Evolutionary conservation across 2,888 invertebrate genomes (phyloP), one percentile per base, ranked within the genome.

Genomic region (Ennomos erosarius): DNA sequence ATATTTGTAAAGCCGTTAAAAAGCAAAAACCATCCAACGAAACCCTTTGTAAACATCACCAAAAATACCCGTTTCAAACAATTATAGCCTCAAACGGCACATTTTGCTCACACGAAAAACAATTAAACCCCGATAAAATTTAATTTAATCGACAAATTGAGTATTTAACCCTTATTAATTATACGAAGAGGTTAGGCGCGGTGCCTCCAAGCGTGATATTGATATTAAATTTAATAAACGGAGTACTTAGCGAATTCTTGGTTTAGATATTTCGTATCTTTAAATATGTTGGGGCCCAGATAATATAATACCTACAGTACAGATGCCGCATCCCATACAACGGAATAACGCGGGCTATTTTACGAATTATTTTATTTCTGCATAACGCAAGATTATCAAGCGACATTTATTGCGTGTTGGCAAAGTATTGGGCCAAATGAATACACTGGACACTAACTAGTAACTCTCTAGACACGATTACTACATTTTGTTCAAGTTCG

Each of bases 201-300:
- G 74, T 67, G 69, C 73, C 69, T 61, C 69, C 73, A 73, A 68
- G 79, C 89, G 81, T 82, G 88, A 77, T 88, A 90, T 90, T 88
- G 82, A 83, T 87, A 84, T 88, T 74, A 80, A 90, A 90, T 90
- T 90, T 80, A 85, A 88, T 88, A 77, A 76, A 71, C 70, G 58
- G 43, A 67, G 66, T 64, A 59, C 48, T 62, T 66, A 47, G 54
- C 45, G 64, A 68, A 67, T 64, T 63, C 65, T 62, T 62, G 62
- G 51, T 43, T 53, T 46, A 40, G 40, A 59, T 59, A 61, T 48
- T 65, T 37, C 43, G 26, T 59, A 54, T 57, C 39, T 52, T 36
- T 12, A 45, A 44, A 55, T 51, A 50, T 39, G 45, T 46, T 11
- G 38, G 38, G 36, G n/a, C n/a, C n/a, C n/a, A n/a, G 35, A 44